phyloP scores from a whole-genome alignment of 2,888 invertebrate genomes.

The Oasisia sp. region DNA sequence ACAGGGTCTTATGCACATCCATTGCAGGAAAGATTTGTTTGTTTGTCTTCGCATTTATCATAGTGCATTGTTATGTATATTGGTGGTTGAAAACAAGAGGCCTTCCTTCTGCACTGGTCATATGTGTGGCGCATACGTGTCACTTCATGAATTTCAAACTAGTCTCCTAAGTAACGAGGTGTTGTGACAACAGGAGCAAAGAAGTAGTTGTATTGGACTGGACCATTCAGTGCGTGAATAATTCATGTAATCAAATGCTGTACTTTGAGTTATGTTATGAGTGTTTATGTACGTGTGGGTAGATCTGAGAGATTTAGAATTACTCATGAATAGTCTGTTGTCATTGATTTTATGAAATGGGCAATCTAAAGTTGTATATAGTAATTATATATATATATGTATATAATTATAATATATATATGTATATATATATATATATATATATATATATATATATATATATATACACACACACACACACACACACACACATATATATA shows the following conservation, averaged over 20 bases:
- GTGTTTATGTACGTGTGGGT: not conserved
- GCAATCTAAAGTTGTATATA: not conserved
- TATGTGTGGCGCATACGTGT: not conserved
- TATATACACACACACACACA: not conserved
- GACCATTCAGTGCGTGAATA: not conserved
- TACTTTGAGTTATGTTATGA: not conserved
- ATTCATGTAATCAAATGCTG: not conserved
- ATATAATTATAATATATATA: not conserved
- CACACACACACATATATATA: not conserved
- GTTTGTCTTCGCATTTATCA: not conserved
- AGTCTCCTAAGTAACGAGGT: not conserved
- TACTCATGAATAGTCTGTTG: not conserved
- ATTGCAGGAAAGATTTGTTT: not conserved
- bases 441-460: not conserved
- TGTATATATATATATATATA: not conserved
- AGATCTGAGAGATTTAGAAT: not conserved
- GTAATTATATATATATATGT: not conserved
- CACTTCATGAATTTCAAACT: slow-evolving; percentile 3
- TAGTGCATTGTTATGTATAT: slow-evolving; percentile 7
- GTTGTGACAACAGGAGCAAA: slow-evolving; percentile 1
- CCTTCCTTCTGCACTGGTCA: not conserved
- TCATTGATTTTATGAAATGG: not conserved
- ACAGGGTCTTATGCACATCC: not conserved
- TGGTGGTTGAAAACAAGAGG: not conserved
- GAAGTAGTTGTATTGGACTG: not conserved